These are phyloP conservation scores for Rhagoletis zephyria DNA, from an alignment of 1,140 invertebrate genomes.

Conservation along the genomic window DNA sequence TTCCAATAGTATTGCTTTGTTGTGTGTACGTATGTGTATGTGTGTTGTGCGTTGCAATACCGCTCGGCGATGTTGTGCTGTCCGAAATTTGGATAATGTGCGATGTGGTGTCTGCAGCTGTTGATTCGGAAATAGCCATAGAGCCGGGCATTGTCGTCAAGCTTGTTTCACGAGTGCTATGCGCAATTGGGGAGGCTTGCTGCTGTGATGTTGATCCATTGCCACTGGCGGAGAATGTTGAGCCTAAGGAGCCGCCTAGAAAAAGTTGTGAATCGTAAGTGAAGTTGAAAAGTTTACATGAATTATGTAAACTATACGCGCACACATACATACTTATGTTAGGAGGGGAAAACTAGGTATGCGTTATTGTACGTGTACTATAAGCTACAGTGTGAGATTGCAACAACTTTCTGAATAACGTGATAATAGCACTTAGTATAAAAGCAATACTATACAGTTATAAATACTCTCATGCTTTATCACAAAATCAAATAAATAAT, in stretches of 20 bases:
- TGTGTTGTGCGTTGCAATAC: conserved; percentile 14
- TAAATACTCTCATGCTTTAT: too few relatives aligned
- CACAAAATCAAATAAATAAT: too few relatives aligned
- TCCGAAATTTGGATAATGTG: neutral
- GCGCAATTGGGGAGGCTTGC: neutral
- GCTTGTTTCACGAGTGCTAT: conserved; percentile 56
- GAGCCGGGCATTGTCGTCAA: conserved; percentile 49
- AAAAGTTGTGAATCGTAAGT: neutral
- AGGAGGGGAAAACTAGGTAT: neutral
- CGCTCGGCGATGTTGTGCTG: neutral
- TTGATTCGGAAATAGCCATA: neutral
- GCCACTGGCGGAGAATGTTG: neutral
- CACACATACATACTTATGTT: neutral
- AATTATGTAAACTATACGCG: neutral
- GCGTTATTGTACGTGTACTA: neutral
- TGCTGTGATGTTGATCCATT: conserved; percentile 3
- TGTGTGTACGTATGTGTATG: conserved; percentile 11
- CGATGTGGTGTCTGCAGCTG: neutral
- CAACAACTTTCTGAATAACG: too few relatives aligned
- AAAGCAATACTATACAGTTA: too few relatives aligned
- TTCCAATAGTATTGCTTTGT: neutral
- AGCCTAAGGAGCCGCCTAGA: conserved; percentile 5
- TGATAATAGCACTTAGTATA: too few relatives aligned
- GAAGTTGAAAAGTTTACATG: neutral
- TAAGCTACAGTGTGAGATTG: neutral